Percentiles rank a stretch among this genome's conserved stretches.
Conservation (phyloP, 2,888 invertebrate genomes). For the Seira sanloemensis region DNA sequence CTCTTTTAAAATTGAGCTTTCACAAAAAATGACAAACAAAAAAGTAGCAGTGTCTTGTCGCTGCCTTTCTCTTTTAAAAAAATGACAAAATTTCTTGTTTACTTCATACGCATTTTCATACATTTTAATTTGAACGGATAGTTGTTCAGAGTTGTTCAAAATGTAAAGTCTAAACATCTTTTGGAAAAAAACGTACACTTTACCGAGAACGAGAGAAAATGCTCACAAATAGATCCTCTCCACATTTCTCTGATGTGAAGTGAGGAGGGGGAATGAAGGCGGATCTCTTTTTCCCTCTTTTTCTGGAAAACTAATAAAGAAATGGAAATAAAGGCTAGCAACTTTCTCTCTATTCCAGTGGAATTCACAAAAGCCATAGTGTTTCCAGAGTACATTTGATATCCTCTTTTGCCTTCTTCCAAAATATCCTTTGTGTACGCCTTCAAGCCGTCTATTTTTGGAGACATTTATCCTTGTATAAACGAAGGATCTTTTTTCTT, state of each 20-base stretch:
- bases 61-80: background rate
- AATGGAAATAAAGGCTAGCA: background rate
- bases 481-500: background rate
- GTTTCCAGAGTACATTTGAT: background rate
- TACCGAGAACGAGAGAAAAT: background rate
- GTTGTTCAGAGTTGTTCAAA: background rate
- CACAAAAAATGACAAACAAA: background rate
- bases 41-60: too few species aligned
- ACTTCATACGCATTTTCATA: background rate
- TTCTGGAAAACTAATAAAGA: background rate
- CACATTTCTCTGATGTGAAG: background rate
- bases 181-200: too few species aligned
- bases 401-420: background rate
- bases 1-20: background rate
- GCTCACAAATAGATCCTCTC: background rate
- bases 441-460: too few species aligned
- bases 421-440: too few species aligned
- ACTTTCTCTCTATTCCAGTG: background rate
- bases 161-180: background rate
- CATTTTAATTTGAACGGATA: background rate
- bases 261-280: constrained; percentile 1
- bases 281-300: background rate
- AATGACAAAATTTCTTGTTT: background rate
- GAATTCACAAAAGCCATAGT: too few species aligned
- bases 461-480: too few species aligned